A percentile compares a stretch with the other conserved stretches of the same genome.
Conservation (phyloP, 2,797 vertebrate genomes). For the Cryptoprocta ferox region DNA sequence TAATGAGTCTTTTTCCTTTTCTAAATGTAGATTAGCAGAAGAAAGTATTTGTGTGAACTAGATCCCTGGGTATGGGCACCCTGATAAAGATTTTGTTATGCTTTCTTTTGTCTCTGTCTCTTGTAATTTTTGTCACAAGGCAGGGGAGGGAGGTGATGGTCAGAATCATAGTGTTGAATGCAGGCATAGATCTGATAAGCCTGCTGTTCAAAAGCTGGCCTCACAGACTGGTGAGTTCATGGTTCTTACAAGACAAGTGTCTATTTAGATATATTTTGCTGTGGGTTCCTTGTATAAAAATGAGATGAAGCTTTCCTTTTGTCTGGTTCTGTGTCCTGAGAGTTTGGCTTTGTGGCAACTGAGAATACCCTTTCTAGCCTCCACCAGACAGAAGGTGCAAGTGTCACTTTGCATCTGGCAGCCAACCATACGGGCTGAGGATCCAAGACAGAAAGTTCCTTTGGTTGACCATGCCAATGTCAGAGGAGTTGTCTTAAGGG, state of each 20-base stretch:
- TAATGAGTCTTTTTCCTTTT: background rate
- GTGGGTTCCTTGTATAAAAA: background rate
- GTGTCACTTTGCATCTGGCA: background rate
- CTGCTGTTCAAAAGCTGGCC: background rate
- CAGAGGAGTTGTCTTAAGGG: background rate
- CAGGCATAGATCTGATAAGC: background rate
- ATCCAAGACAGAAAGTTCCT: background rate
- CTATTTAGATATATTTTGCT: background rate
- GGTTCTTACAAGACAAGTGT: background rate
- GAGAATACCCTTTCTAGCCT: background rate
- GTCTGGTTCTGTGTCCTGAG: background rate
- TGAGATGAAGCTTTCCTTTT: background rate
- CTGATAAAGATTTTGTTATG: background rate
- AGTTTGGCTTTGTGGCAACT: background rate
- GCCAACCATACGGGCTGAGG: too few relatives aligned
- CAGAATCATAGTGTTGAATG: background rate
- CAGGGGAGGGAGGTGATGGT: too few relatives aligned
- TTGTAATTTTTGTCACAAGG: background rate
- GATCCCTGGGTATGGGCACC: background rate
- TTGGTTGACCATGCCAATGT: background rate
- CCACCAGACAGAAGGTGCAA: background rate
- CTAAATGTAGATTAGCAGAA: background rate
- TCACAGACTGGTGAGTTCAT: background rate
- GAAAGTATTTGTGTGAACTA: background rate
- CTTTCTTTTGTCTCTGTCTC: background rate